Base-by-base conservation (phyloP, 2,888 invertebrate genomes). In the Prenolepis imparis region DNA sequence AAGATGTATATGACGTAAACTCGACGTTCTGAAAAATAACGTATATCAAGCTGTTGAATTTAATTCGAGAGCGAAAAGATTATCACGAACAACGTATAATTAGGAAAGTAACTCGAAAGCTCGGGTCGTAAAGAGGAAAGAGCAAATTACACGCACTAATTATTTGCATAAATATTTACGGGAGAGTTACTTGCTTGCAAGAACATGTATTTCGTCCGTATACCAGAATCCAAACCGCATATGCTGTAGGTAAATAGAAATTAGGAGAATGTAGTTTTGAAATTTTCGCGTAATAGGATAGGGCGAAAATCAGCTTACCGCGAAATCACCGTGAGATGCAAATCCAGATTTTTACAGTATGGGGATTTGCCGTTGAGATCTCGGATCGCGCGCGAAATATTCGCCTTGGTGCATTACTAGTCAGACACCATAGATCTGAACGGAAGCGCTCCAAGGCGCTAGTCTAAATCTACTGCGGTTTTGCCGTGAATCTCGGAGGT, bases 401-500 rank as follows among this genome's bases (percentile, higher is more conserved):
- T 86, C 85, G 81, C 64, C 41, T 80, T 73, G 73, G 70, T 61
- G 89, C 86, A 88, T 88, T 87, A 84, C 83, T 64, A 87, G 83
- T 83, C 81, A 82, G 84, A 64, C 68, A 80, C 74, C 84, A 73
- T 84, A 83, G 84, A 88, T 89, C 68, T 61, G 59, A 82, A 81
- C 66, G 84, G 78, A 84, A 88, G 82, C 70, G 77, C 84, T 84
- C 63, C 84, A 77, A 82, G 84, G 78, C 81, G 77, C 75, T 81
- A 67, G 75, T 82, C 83, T 84, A 84, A 89, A 86, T 89, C 87
- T 84, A 84, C 72, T 78, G 83, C 83, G 89, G 87, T 85, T 80
- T 85, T 70, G 57, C 81, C 82, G 82, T 85, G 89, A 89, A 89
- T 89, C 88, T 85, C 81, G 75, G 84, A 77, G 85, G 89, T 84